Evolutionary conservation across 2,113 vertebrate genomes (phyloP).

Genomic region (Phrynocephalus versicolor): DNA sequence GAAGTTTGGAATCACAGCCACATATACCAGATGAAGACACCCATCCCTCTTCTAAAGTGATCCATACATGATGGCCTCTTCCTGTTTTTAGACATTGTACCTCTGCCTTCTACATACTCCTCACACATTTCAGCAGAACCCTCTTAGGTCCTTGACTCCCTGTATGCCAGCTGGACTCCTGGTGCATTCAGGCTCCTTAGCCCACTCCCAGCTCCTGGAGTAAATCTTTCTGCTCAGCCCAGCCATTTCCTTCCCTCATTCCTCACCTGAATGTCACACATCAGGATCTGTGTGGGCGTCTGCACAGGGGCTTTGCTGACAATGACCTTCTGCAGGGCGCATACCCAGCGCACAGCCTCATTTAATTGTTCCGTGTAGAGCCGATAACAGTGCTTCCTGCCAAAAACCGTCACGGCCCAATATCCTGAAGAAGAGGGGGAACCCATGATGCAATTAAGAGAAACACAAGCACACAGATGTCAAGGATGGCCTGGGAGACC

Average conservation of each 20-base stretch:
- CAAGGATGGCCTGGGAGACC: not conserved
- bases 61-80: not conserved
- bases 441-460: not conserved
- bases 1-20: not conserved
- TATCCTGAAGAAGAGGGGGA: conserved; percentile 75
- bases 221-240: not conserved
- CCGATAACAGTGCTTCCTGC: conserved; percentile 89
- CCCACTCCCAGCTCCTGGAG: not conserved
- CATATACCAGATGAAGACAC: no score
- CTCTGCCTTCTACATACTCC: no score
- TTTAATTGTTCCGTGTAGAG: conserved; percentile 91
- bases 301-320: conserved; percentile 90
- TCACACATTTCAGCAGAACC: not conserved
- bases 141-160: not conserved
- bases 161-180: not conserved
- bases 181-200: not conserved
- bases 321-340: conserved; percentile 91
- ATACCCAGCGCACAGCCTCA: conserved; percentile 92
- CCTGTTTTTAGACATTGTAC: not conserved
- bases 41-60: not conserved
- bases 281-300: conserved; percentile 93
- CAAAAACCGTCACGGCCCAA: conserved; percentile 93
- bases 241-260: not conserved
- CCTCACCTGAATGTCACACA: conserved; percentile 90
- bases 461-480: not conserved